These are phyloP conservation scores for Tortricodes alternella DNA, from an alignment of 2,888 invertebrate genomes.

Conservation along the genomic window DNA sequence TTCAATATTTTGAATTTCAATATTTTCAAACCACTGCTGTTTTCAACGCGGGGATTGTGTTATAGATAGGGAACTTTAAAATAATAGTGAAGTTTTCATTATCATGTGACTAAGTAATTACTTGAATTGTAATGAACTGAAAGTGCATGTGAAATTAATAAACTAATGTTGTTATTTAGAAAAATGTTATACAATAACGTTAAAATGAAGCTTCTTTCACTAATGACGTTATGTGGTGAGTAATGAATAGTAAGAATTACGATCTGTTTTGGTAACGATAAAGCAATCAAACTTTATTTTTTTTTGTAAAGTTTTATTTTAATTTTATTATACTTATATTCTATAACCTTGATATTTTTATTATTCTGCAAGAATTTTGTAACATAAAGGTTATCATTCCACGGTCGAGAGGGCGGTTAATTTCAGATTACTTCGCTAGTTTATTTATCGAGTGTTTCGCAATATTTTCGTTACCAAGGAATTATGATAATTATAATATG, in stretches of 20 bases:
- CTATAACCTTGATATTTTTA: too few species aligned
- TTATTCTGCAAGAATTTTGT: too few species aligned
- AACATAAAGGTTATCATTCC: too few species aligned
- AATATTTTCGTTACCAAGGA: too few species aligned
- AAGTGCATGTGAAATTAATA: constrained; percentile 39
- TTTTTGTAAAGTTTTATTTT: not conserved
- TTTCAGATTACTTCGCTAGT: too few species aligned
- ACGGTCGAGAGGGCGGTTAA: too few species aligned
- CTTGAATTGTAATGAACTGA: constrained; percentile 21
- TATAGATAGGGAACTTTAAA: not conserved
- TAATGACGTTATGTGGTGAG: constrained; percentile 73
- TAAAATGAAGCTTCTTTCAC: constrained; percentile 68
- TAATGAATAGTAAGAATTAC: constrained; percentile 32
- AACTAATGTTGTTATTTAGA: constrained; percentile 35
- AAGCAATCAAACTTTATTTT: too few species aligned
- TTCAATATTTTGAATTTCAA: not conserved
- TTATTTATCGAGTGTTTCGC: too few species aligned
- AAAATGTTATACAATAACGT: constrained; percentile 46
- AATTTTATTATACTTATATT: not conserved
- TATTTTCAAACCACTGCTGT: not conserved
- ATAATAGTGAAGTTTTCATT: constrained; percentile 4
- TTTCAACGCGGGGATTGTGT: constrained; percentile 10
- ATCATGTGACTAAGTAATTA: constrained; percentile 22
- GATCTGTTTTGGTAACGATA: not conserved
- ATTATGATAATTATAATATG: too few species aligned